Evolutionary conservation across 2,797 vertebrate species (phyloP).

Genomic region (Selene dorsalis): DNA sequence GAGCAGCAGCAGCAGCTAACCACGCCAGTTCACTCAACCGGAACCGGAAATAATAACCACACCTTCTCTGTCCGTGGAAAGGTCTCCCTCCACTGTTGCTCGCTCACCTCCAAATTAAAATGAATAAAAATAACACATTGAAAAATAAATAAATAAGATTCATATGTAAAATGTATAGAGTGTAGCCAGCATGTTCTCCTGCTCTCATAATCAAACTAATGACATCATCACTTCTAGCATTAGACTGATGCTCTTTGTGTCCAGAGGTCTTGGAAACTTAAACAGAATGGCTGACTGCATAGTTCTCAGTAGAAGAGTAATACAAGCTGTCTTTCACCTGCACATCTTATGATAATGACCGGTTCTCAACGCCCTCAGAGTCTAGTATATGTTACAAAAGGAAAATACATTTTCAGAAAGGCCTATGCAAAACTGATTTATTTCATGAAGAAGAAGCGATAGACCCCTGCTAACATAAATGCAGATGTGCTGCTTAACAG

Average conservation of each 20-base stretch:
- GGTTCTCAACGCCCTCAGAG: constrained; percentile 8
- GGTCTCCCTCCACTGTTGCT: no score
- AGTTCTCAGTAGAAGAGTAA: constrained; percentile 1
- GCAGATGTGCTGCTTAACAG: constrained; percentile 53
- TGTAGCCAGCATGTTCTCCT: neutral
- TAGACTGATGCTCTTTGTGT: neutral
- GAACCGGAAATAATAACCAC: no score
- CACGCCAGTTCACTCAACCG: no score
- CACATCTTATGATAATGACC: constrained; percentile 11
- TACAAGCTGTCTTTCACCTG: neutral
- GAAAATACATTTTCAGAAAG: constrained; percentile 6
- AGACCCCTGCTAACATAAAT: constrained; percentile 32
- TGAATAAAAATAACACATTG: no score
- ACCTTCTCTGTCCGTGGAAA: no score
- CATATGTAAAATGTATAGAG: no score
- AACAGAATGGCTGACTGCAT: neutral
- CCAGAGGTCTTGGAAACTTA: neutral
- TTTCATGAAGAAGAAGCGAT: constrained; percentile 7
- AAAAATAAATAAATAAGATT: no score
- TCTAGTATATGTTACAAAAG: neutral
- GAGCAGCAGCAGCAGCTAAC: no score
- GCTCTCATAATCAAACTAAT: neutral
- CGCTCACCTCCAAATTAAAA: no score
- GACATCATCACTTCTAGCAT: neutral
- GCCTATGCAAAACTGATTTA: neutral